Percentiles rank a stretch among this genome's conserved stretches.
Conservation (phyloP, 2,888 invertebrate species). For the Phaedon cochleariae region DNA sequence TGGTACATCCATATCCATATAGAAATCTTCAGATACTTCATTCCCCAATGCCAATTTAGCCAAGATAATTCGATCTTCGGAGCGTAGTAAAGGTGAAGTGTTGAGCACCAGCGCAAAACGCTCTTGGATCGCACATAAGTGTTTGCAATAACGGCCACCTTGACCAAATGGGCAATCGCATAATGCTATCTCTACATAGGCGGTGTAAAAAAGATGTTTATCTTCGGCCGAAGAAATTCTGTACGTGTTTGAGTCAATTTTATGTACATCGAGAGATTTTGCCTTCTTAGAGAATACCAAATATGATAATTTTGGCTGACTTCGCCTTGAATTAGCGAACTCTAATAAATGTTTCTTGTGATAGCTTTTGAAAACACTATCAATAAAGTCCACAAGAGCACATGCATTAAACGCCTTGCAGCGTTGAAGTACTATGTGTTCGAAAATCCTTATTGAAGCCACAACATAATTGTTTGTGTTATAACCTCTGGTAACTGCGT, state of each 20-base stretch:
- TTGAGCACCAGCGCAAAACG: too few relatives aligned
- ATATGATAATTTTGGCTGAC: neutral
- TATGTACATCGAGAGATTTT: neutral
- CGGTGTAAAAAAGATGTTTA: neutral
- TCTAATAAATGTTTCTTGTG: conserved; percentile 8
- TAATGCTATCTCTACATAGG: neutral
- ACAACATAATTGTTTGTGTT: too few relatives aligned
- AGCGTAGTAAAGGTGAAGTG: too few relatives aligned
- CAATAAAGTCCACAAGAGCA: too few relatives aligned
- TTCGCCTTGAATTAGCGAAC: too few relatives aligned
- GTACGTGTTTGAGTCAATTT: neutral
- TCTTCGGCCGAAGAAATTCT: too few relatives aligned
- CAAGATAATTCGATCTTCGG: too few relatives aligned
- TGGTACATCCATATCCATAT: too few relatives aligned
- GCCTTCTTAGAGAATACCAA: neutral
- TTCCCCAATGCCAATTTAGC: too few relatives aligned
- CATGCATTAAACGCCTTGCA: conserved; percentile 18
- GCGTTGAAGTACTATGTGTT: conserved; percentile 9
- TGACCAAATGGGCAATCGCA: conserved; percentile 3
- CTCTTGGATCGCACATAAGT: too few relatives aligned
- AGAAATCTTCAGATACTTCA: too few relatives aligned
- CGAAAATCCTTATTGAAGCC: conserved; percentile 13
- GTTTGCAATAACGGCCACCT: too few relatives aligned
- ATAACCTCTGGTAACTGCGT: conserved; percentile 15
- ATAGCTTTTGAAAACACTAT: conserved; percentile 8